Evolutionary conservation across 2,888 invertebrate genomes (phyloP), one percentile per base, ranked within the genome.

Genomic region (Himalopsyche tibetana): DNA sequence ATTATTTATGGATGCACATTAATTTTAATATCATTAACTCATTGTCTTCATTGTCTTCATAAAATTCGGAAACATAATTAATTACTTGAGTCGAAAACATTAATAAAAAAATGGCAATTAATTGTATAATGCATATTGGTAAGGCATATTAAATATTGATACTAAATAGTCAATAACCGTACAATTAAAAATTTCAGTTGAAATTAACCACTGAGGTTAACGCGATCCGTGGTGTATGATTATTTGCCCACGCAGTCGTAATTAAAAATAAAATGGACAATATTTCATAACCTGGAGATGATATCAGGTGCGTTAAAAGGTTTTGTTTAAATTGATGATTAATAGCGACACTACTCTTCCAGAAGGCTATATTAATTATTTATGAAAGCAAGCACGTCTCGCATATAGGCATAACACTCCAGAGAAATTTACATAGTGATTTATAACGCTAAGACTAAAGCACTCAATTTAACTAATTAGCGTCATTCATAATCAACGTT

Each of bases 311-410:
- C 74, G 74, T 36, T 74, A 74, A 74, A 74, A 74, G 74, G 74
- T 74, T 74, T 74, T 74, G 74, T 74, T 74, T 36, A 74, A 74
- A 74, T 74, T 74, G 2, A 15, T 74, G 74, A 74, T 74, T 74
- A 36, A 74, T 74, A 11, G 74, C 36, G 74, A 74, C 74, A 74
- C 74, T 36, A 74, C 74, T 74, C 38, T 12, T 74, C 12, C 74
- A 74, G 74, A 38, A 38, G 74, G 74, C 28, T 38, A 38, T 38
- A 74, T 74, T 38, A 74, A 74, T 74, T 74, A 74, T 74, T 74
- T 74, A 74, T 74, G 74, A 74, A 74, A 74, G 74, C 74, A 74
- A 74, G 38, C 74, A 38, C 74, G 74, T 74, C 74, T 74, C 36
- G 74, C 74, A 74, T 74, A 74, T 74, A 74, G 74, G 74, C 74